Conservation (phyloP, 2,888 invertebrate genomes). For the Catocala nupta region DNA sequence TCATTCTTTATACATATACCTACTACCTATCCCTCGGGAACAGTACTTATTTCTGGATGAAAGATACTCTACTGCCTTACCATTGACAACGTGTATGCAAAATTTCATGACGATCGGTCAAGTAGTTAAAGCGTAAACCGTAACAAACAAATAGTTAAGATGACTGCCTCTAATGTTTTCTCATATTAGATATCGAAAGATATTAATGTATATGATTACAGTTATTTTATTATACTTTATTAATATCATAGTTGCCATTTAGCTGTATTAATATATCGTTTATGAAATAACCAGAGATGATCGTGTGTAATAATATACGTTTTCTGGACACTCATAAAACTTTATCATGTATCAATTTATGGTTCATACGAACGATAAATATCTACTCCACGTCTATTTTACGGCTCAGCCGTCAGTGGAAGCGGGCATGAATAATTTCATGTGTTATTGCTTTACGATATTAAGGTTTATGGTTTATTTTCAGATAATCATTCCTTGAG, state of each 20-base stretch:
- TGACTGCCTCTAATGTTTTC: no score
- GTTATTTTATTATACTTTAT: background rate
- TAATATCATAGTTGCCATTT: background rate
- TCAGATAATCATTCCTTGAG: constrained; percentile 14
- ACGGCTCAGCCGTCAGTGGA: constrained; percentile 34
- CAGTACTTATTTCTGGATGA: no score
- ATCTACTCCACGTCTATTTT: constrained; percentile 34
- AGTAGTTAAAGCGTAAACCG: no score
- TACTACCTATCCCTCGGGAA: no score
- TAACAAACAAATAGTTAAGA: no score
- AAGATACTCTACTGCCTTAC: no score
- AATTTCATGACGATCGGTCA: no score
- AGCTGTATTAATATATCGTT: background rate
- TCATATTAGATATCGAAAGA: no score
- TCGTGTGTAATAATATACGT: constrained; percentile 3
- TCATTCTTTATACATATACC: no score
- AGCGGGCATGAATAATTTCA: constrained; percentile 36
- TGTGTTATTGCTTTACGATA: constrained; percentile 38
- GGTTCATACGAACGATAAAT: constrained; percentile 33
- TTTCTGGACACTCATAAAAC: constrained; percentile 37
- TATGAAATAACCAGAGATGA: background rate
- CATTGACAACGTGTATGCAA: no score
- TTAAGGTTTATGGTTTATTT: constrained; percentile 34
- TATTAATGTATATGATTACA: no score
- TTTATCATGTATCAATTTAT: constrained; percentile 45